These are phyloP conservation scores for Brachyopa scutellaris DNA, from an alignment of 2,888 invertebrate species.

Conservation along the genomic window DNA sequence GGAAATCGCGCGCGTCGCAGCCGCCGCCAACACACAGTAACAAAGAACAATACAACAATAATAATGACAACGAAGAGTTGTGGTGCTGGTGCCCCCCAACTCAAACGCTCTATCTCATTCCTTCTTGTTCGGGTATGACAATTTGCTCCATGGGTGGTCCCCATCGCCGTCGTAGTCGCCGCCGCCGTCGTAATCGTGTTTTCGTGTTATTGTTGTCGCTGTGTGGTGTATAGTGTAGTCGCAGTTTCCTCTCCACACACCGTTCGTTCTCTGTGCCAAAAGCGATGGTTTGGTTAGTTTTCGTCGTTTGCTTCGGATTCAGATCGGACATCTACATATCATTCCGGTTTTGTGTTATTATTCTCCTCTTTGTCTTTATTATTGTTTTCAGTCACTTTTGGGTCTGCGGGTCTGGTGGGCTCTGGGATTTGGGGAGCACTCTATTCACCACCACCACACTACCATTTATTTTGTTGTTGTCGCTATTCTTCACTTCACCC, in stretches of 20 bases:
- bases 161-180: slow-evolving; percentile 44
- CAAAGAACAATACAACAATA: slow-evolving; percentile 39
- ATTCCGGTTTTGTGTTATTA: slow-evolving; percentile 66
- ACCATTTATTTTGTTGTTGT: too few species aligned
- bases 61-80: slow-evolving; percentile 39
- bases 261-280: slow-evolving; percentile 28
- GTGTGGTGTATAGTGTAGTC: slow-evolving; percentile 22
- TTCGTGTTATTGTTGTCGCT: slow-evolving; percentile 20
- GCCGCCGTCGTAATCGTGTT: slow-evolving; percentile 46
- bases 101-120: slow-evolving; percentile 51
- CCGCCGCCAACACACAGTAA: slow-evolving; percentile 12
- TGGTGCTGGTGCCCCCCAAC: slow-evolving; percentile 38
- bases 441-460: slow-evolving; percentile 23
- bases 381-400: slow-evolving; percentile 28
- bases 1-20: slow-evolving; percentile 62
- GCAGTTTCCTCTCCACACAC: slow-evolving; percentile 14
- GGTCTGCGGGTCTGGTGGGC: too few species aligned
- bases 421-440: slow-evolving; percentile 30
- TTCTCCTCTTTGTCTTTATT: slow-evolving; percentile 42
- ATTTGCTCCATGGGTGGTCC: slow-evolving; percentile 70
- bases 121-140: slow-evolving; percentile 61
- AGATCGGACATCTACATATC: slow-evolving; percentile 63
- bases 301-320: slow-evolving; percentile 31
- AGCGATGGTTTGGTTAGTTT: too few species aligned
- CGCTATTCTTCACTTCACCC: slow-evolving; percentile 1